Conservation (phyloP, 2,797 vertebrate species). For the Phalloptychus januarius region DNA sequence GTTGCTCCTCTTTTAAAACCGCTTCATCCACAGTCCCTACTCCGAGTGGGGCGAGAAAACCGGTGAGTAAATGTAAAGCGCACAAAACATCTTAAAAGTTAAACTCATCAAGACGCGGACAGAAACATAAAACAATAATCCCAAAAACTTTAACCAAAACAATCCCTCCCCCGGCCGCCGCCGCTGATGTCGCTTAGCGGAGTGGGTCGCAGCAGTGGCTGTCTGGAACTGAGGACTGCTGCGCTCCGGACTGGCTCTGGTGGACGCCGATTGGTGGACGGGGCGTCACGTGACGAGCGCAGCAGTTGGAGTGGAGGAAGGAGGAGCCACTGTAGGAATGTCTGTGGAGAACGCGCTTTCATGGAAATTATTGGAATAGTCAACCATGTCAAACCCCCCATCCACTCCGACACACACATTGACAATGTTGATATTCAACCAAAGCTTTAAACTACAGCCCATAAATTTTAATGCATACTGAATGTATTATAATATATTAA, state of each 20-base stretch:
- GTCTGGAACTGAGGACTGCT: constrained; percentile 25
- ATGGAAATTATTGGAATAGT: constrained; percentile 58
- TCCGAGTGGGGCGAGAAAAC: not conserved
- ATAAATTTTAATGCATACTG: not conserved
- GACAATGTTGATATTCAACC: not conserved
- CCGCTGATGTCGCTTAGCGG: constrained; percentile 45
- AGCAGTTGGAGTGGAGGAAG: constrained; percentile 48
- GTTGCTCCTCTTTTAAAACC: constrained; percentile 50
- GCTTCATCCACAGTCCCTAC: constrained; percentile 46
- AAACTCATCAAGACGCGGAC: not conserved
- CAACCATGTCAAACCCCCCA: constrained; percentile 10
- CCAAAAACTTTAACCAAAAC: constrained; percentile 66
- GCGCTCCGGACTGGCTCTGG: constrained; percentile 22
- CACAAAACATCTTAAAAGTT: constrained; percentile 22
- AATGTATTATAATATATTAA: not conserved
- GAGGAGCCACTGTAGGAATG: constrained; percentile 75
- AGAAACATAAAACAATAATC: constrained; percentile 20
- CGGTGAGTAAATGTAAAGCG: not conserved
- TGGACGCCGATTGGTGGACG: constrained; percentile 66
- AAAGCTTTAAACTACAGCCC: not conserved
- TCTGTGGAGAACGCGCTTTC: constrained; percentile 64
- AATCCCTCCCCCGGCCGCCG: constrained; percentile 40
- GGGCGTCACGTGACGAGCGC: constrained; percentile 65
- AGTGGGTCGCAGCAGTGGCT: constrained; percentile 48
- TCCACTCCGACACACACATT: not conserved